Percentiles rank a stretch among this genome's conserved stretches.
phyloP scores from a whole-genome alignment of 2,888 invertebrate genomes.

The Biston stratarius region DNA sequence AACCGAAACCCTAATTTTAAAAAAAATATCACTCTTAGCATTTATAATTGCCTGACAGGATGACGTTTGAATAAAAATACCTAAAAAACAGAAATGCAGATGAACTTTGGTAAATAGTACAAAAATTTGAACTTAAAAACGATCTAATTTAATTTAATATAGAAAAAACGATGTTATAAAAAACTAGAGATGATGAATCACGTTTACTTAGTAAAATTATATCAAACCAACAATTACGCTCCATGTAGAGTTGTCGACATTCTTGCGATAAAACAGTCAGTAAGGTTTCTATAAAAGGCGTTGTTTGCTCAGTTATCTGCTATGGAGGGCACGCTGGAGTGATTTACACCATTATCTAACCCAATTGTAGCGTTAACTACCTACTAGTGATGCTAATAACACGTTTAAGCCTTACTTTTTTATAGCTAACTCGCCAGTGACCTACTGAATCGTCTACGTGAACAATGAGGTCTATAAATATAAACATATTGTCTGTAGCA shows the following conservation, averaged over 20 bases:
- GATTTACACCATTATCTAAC: slow-evolving; percentile 65
- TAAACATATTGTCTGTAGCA: too few species aligned
- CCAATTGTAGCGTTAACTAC: slow-evolving; percentile 52
- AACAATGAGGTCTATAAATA: background rate
- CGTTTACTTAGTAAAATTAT: slow-evolving; percentile 11
- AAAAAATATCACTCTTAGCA: too few species aligned
- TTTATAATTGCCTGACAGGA: too few species aligned
- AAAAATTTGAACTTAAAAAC: too few species aligned
- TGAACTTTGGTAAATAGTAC: too few species aligned
- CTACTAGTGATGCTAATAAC: slow-evolving; percentile 13
- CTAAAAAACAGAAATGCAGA: too few species aligned
- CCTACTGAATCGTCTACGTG: background rate
- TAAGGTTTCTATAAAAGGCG: slow-evolving; percentile 46
- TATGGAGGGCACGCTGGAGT: slow-evolving; percentile 51
- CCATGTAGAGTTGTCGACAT: slow-evolving; percentile 28
- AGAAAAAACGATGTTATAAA: too few species aligned
- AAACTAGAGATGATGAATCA: background rate
- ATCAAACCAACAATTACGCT: slow-evolving; percentile 19
- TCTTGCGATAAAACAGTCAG: slow-evolving; percentile 32
- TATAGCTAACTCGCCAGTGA: slow-evolving; percentile 2
- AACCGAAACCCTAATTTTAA: too few species aligned
- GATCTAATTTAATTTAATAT: too few species aligned
- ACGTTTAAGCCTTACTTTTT: slow-evolving; percentile 14
- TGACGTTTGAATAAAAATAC: too few species aligned
- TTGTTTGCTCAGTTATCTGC: slow-evolving; percentile 55